Percentiles rank a stretch among this genome's conserved stretches.
Conservation (phyloP, 2,113 vertebrate genomes). For the Seriola rivoliana region DNA sequence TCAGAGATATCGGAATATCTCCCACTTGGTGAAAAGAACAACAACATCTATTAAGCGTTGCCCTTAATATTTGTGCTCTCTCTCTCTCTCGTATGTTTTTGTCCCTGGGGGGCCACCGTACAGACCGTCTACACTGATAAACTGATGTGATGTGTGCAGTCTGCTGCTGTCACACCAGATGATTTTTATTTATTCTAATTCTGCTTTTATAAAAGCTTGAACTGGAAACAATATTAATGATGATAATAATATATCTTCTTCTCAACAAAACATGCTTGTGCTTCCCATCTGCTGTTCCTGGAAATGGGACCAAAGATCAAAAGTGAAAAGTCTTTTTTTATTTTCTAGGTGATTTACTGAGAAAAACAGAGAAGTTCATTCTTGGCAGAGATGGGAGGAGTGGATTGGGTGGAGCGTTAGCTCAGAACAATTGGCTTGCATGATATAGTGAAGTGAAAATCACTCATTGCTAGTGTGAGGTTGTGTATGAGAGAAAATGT, state of each 20-base stretch:
- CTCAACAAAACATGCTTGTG: not conserved
- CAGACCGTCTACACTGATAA: too few species aligned
- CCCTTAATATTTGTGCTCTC: too few species aligned
- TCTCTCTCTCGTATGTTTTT: too few species aligned
- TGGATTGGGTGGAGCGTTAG: not conserved
- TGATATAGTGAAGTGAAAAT: constrained; percentile 26
- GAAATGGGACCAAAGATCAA: not conserved
- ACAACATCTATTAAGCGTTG: too few species aligned
- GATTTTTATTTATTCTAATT: not conserved
- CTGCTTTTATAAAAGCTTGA: not conserved
- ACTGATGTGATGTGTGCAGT: too few species aligned
- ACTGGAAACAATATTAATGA: not conserved
- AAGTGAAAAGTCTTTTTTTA: not conserved
- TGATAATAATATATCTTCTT: not conserved
- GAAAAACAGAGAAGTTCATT: not conserved
- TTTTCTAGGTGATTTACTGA: not conserved
- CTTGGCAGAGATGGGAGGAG: not conserved
- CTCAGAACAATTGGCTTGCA: constrained; percentile 15
- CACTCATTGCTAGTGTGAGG: constrained; percentile 6
- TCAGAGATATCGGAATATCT: too few species aligned
- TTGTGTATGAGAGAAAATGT: constrained; percentile 12
- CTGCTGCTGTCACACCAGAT: too few species aligned
- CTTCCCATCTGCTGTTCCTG: not conserved
- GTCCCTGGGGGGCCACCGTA: too few species aligned
- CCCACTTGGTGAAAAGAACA: too few species aligned